These are phyloP conservation scores for Oeneis ivallda DNA, from an alignment of 2,888 invertebrate genomes.

Conservation along the genomic window DNA sequence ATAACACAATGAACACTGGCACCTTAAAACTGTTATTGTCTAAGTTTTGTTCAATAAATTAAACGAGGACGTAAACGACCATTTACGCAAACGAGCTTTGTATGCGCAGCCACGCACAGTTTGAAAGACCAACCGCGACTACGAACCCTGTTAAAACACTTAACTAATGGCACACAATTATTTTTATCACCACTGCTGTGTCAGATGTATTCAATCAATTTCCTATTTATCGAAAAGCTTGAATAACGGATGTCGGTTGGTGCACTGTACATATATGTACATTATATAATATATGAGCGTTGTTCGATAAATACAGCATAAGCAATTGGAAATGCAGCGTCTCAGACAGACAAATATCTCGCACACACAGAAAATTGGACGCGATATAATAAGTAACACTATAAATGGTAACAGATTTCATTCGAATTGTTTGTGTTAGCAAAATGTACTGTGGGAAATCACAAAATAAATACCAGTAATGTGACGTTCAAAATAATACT, in stretches of 20 bases:
- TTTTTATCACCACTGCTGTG: conserved; percentile 37
- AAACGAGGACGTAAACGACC: conserved; percentile 21
- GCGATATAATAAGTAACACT: background rate
- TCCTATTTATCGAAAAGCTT: background rate
- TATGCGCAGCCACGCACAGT: conserved; percentile 18
- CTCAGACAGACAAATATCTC: background rate
- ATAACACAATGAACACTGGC: conserved; percentile 58
- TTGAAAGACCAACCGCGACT: conserved; percentile 33
- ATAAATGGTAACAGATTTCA: conserved; percentile 18
- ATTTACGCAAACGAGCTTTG: conserved; percentile 33
- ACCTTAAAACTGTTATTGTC: conserved; percentile 61
- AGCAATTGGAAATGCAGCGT: background rate
- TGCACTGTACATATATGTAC: background rate
- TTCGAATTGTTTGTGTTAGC: background rate
- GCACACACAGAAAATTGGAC: background rate
- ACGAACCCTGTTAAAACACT: conserved; percentile 45
- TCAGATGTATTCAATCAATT: conserved; percentile 25
- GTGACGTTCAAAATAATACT: conserved; percentile 23
- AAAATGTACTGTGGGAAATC: background rate
- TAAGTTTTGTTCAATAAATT: conserved; percentile 39
- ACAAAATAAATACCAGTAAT: background rate
- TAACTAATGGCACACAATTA: conserved; percentile 57
- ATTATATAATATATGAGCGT: background rate
- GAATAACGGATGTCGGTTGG: background rate
- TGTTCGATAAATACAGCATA: background rate